Conservation (phyloP, 2,888 invertebrate genomes). For the Lomographa bimaculata region DNA sequence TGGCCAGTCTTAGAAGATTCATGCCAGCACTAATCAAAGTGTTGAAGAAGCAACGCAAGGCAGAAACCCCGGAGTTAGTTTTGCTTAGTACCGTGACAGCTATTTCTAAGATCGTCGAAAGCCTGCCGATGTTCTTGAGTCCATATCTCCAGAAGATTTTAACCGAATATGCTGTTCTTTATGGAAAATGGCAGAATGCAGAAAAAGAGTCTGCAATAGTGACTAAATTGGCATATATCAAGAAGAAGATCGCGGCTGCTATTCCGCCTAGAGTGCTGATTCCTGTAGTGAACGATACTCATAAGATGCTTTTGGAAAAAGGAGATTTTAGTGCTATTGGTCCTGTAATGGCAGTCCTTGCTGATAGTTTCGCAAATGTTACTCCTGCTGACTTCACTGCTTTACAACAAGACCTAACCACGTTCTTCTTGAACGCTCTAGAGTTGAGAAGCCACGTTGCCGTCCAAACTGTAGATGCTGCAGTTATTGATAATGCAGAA, state of each 20-base stretch:
- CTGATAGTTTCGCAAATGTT: slow-evolving; percentile 87
- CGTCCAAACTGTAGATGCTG: slow-evolving; percentile 53
- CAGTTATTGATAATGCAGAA: slow-evolving; percentile 86
- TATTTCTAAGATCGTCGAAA: slow-evolving; percentile 91
- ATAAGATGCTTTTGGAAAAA: slow-evolving; percentile 84
- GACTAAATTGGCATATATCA: slow-evolving; percentile 84
- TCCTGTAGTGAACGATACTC: slow-evolving; percentile 88
- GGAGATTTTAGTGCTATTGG: slow-evolving; percentile 85
- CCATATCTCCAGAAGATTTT: slow-evolving; percentile 91
- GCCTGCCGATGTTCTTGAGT: slow-evolving; percentile 92
- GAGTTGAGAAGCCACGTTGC: slow-evolving; percentile 85
- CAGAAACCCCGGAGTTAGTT: slow-evolving; percentile 83
- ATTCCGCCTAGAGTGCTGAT: slow-evolving; percentile 90
- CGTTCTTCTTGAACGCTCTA: slow-evolving; percentile 89
- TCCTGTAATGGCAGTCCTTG: slow-evolving; percentile 89
- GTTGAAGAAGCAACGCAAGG: slow-evolving; percentile 84
- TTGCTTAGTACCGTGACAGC: slow-evolving; percentile 91
- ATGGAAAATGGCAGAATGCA: slow-evolving; percentile 76
- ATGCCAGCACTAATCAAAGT: slow-evolving; percentile 90
- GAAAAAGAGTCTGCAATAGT: slow-evolving; percentile 79
- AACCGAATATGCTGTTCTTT: slow-evolving; percentile 84
- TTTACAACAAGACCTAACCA: slow-evolving; percentile 87
- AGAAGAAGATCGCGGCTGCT: slow-evolving; percentile 86
- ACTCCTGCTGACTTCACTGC: slow-evolving; percentile 85
- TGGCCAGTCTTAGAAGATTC: slow-evolving; percentile 89